These are phyloP conservation scores for Hexactinellida sp. DNA, from an alignment of 37 sponge, comb jelly and placozoan genomes.

Conservation along the genomic window DNA sequence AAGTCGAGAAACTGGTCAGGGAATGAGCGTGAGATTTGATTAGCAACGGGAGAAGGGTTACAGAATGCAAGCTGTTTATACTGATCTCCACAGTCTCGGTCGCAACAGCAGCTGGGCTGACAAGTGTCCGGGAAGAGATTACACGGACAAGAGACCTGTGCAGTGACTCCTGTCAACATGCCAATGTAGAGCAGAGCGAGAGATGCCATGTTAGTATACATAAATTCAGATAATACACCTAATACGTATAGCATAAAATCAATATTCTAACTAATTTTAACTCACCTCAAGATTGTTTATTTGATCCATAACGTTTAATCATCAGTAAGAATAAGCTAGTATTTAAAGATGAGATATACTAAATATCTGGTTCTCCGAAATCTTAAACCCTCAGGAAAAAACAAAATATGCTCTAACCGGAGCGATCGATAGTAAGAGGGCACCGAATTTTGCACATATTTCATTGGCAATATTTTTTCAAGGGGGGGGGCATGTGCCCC, in stretches of 20 bases:
- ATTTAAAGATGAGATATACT: no score
- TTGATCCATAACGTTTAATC: background rate
- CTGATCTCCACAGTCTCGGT: background rate
- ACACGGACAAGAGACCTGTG: background rate
- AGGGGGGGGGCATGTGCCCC: no score
- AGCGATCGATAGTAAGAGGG: no score
- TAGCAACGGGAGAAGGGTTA: background rate
- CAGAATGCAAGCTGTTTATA: constrained; percentile 2
- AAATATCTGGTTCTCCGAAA: no score
- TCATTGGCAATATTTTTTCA: no score
- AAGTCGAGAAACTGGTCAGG: background rate
- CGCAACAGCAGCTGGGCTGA: background rate
- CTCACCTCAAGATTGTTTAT: background rate
- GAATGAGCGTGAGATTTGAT: background rate
- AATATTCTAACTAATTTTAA: no score
- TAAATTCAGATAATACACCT: background rate
- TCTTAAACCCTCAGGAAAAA: no score
- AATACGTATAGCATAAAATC: background rate
- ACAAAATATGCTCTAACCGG: no score
- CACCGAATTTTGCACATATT: no score
- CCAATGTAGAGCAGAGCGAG: background rate
- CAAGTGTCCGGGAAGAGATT: background rate
- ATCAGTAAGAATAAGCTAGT: background rate
- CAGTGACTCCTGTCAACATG: background rate
- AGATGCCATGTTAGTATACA: background rate